Conservation (phyloP, 2,888 invertebrate genomes). For the Meloe dianella region DNA sequence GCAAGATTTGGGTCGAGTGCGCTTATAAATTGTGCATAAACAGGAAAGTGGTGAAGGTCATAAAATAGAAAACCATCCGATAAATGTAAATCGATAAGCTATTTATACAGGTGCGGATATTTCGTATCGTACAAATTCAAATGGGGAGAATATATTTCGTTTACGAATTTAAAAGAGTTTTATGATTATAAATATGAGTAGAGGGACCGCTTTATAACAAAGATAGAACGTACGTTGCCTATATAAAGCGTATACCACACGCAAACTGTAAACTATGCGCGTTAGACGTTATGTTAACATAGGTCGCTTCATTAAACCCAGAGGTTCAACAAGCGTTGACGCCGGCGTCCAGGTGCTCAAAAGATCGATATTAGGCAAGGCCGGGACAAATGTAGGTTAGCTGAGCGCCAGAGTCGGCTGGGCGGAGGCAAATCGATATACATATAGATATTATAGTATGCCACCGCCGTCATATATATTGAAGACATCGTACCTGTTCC, state of each 20-base stretch:
- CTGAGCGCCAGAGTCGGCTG: slow-evolving; percentile 52
- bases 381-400: slow-evolving; percentile 56
- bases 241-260: slow-evolving; percentile 3
- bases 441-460: too few species aligned
- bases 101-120: slow-evolving; percentile 23
- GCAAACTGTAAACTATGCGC: slow-evolving; percentile 14
- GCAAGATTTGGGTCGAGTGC: slow-evolving; percentile 1
- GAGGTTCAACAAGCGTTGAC: slow-evolving; percentile 35
- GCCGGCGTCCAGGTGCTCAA: slow-evolving; percentile 40
- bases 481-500: slow-evolving; percentile 50
- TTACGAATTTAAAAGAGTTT: slow-evolving; percentile 9
- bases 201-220: neutral
- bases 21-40: slow-evolving; percentile 16
- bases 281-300: slow-evolving; percentile 19
- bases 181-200: neutral
- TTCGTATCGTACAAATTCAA: slow-evolving; percentile 11
- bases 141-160: slow-evolving; percentile 12
- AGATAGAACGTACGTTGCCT: neutral
- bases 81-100: slow-evolving; percentile 25
- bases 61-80: neutral
- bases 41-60: slow-evolving; percentile 8
- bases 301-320: slow-evolving; percentile 25
- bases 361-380: slow-evolving; percentile 42
- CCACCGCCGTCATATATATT: neutral
- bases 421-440: slow-evolving; percentile 41